These are phyloP conservation scores for Micropoecilia bifurca DNA, from an alignment of 2,797 vertebrate species.

Conservation along the genomic window DNA sequence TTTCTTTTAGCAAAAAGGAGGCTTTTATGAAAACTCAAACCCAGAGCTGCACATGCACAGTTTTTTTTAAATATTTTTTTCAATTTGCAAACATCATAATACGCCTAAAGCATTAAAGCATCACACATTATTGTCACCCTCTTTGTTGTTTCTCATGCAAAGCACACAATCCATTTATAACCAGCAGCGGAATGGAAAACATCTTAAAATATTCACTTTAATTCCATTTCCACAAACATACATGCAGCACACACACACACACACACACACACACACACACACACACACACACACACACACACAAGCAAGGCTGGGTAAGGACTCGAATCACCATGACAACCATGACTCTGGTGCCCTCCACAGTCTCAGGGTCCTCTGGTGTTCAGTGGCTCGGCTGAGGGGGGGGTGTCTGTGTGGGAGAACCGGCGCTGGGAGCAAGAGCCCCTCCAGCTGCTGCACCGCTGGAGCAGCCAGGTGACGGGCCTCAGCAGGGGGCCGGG, in stretches of 20 bases:
- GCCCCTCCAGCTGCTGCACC: slow-evolving; percentile 77
- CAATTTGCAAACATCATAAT: slow-evolving; percentile 69
- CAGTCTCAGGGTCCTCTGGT: slow-evolving; percentile 86
- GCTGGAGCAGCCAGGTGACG: slow-evolving; percentile 78
- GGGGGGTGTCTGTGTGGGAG: slow-evolving; percentile 85
- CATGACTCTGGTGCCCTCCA: slow-evolving; percentile 56
- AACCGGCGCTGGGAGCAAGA: slow-evolving; percentile 63
- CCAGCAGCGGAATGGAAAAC: slow-evolving; percentile 39
- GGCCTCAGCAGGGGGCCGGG: slow-evolving; percentile 63
- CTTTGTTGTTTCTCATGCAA: slow-evolving; percentile 68
- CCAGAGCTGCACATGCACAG: slow-evolving; percentile 49
- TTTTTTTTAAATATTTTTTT: slow-evolving; percentile 25
- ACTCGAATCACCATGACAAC: slow-evolving; percentile 80
- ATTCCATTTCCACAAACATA: slow-evolving; percentile 40
- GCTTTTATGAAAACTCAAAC: slow-evolving; percentile 65
- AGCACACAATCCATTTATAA: slow-evolving; percentile 66
- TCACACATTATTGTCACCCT: slow-evolving; percentile 56
- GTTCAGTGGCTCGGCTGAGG: slow-evolving; percentile 83
- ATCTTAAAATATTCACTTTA: slow-evolving; percentile 52
- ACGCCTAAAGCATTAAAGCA: slow-evolving; percentile 64
- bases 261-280: background rate
- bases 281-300: background rate
- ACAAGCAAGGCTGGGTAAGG: slow-evolving; percentile 41
- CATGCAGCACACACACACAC: slow-evolving; percentile 3
- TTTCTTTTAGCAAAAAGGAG: slow-evolving; percentile 54